A percentile compares a stretch with the other conserved stretches of the same genome.
phyloP scores from a whole-genome alignment of 2,797 vertebrate species.

The Xenentodon cancila region DNA sequence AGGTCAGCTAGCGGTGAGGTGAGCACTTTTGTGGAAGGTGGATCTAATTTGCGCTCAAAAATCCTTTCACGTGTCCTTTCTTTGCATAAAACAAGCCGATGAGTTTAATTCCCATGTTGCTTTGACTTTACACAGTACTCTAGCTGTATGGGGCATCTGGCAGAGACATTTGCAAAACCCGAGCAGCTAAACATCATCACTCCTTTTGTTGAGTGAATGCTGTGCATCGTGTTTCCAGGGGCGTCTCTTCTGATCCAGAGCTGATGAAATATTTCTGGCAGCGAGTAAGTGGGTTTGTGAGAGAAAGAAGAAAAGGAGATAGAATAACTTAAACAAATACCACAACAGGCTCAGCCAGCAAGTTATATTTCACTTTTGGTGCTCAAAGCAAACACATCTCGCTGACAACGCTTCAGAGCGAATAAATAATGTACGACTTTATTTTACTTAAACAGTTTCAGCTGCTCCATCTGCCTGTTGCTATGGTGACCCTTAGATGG shows the following conservation, averaged over 20 bases:
- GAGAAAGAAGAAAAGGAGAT: background rate
- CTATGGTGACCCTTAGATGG: background rate
- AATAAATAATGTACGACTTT: background rate
- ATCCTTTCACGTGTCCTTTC: slow-evolving; percentile 40
- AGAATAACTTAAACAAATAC: background rate
- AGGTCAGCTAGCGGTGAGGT: slow-evolving; percentile 67
- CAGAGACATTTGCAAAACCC: slow-evolving; percentile 44
- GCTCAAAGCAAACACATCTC: background rate
- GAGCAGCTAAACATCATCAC: slow-evolving; percentile 52
- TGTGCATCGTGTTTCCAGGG: slow-evolving; percentile 72
- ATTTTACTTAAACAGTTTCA: background rate
- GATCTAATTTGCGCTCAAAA: slow-evolving; percentile 58
- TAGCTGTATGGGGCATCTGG: slow-evolving; percentile 42
- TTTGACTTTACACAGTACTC: slow-evolving; percentile 42
- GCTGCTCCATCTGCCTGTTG: slow-evolving; percentile 2
- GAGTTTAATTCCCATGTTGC: slow-evolving; percentile 33
- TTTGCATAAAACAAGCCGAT: slow-evolving; percentile 14
- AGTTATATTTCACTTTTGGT: background rate
- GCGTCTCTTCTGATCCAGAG: slow-evolving; percentile 60
- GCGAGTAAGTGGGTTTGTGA: slow-evolving; percentile 2
- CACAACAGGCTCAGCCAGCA: background rate
- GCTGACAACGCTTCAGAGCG: background rate
- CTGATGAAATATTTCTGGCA: slow-evolving; percentile 71
- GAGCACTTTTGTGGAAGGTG: slow-evolving; percentile 32
- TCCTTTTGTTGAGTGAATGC: slow-evolving; percentile 64